Percentiles rank a stretch among this genome's conserved stretches.
Evolutionary conservation across 37 sponge, comb jelly and placozoan species (phyloP).

Genomic region (Amphimedon queenslandica): DNA sequence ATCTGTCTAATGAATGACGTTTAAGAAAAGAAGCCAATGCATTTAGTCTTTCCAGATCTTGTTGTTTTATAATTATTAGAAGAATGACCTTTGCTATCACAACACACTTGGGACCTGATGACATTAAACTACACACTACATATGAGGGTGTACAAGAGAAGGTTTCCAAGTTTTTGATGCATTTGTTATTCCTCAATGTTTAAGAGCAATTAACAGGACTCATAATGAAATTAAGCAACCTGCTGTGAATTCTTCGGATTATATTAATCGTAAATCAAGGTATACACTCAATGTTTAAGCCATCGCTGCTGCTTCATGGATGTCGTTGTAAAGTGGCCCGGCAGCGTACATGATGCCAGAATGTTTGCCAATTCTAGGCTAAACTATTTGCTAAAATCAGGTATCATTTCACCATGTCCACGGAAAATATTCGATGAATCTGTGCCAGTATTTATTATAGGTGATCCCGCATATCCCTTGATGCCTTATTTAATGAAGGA

Average conservation of each 20-base stretch:
- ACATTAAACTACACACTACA: too few species aligned
- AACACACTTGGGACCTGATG: conserved; percentile 12
- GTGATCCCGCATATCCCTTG: conserved; percentile 25
- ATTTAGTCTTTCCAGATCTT: conserved; percentile 26
- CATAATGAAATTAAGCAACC: conserved; percentile 36
- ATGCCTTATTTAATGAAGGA: conserved; percentile 35
- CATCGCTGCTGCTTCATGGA: conserved; percentile 25
- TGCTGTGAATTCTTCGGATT: conserved; percentile 17
- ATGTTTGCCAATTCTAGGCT: conserved; percentile 18
- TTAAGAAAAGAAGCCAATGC: conserved; percentile 36
- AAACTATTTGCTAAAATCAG: too few species aligned
- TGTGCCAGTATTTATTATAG: too few species aligned
- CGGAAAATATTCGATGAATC: too few species aligned
- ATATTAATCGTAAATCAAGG: conserved; percentile 22
- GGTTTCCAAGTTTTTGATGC: neutral
- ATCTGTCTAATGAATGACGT: conserved; percentile 28
- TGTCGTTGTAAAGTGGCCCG: conserved; percentile 24
- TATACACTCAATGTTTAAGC: conserved; percentile 39
- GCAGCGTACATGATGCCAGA: neutral
- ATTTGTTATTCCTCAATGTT: conserved; percentile 22
- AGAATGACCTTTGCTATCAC: conserved; percentile 19
- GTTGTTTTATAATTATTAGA: conserved; percentile 6
- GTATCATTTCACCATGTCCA: too few species aligned
- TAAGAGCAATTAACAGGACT: conserved; percentile 31
- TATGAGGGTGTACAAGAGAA: too few species aligned